phyloP scores from a whole-genome alignment of 2,888 invertebrate species.

The Eristalis pertinax region DNA sequence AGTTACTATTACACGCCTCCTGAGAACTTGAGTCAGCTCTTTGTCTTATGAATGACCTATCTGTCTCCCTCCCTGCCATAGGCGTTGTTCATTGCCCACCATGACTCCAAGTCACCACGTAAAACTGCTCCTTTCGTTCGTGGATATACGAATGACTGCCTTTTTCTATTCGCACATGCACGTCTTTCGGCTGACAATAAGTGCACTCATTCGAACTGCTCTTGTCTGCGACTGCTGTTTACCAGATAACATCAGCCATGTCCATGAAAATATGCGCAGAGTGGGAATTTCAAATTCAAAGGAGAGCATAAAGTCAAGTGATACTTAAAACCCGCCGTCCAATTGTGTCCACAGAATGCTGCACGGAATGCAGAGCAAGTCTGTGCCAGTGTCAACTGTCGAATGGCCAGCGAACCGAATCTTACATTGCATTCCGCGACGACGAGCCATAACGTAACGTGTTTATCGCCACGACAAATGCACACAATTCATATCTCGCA shows the following conservation, averaged over 20 bases:
- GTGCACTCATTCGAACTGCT: background rate
- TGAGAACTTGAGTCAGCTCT: too few species aligned
- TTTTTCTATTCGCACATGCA: background rate
- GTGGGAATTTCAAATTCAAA: background rate
- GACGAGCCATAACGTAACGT: background rate
- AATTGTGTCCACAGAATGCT: background rate
- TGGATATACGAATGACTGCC: background rate
- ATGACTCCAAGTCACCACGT: too few species aligned
- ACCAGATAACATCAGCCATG: background rate
- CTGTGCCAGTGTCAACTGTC: background rate
- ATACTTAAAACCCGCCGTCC: background rate
- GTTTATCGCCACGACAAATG: background rate
- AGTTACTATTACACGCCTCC: too few species aligned
- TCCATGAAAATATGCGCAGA: background rate
- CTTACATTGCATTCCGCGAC: background rate
- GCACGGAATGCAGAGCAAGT: background rate
- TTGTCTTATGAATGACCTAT: too few species aligned
- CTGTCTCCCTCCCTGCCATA: too few species aligned
- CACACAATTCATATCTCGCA: background rate
- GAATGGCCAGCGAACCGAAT: background rate
- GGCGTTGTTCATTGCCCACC: too few species aligned
- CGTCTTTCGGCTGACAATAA: background rate
- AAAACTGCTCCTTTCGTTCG: background rate
- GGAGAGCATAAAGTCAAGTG: background rate
- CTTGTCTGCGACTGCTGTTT: background rate